Conservation (phyloP, 2,113 vertebrate genomes). For the Pseudopodoces humilis region DNA sequence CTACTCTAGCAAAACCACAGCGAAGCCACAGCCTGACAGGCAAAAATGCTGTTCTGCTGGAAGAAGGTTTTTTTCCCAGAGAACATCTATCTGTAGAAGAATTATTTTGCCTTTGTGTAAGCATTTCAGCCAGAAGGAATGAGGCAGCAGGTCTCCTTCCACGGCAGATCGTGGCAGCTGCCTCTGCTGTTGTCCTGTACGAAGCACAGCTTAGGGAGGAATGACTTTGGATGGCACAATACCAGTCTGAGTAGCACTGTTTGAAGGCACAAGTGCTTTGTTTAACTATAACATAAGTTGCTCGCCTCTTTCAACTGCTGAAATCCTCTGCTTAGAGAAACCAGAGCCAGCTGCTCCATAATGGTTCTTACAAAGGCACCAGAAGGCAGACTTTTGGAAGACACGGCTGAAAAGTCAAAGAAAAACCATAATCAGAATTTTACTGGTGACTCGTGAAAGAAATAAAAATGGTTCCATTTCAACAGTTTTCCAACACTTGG, state of each 20-base stretch:
- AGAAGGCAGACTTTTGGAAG: not conserved
- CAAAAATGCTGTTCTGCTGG: not conserved
- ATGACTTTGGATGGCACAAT: not conserved
- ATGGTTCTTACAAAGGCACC: not conserved
- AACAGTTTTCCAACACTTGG: not conserved
- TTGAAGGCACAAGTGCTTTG: not conserved
- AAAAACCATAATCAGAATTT: not conserved
- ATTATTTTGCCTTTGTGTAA: not conserved
- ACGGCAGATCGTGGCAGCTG: not conserved
- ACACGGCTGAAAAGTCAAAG: not conserved
- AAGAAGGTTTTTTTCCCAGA: not conserved
- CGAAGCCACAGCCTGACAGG: not conserved
- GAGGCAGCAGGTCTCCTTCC: not conserved
- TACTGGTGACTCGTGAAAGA: not conserved
- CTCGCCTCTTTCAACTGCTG: not conserved
- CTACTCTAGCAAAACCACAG: not conserved
- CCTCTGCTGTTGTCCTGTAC: not conserved
- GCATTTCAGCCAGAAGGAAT: not conserved
- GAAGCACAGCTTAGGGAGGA: not conserved
- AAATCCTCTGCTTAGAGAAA: not conserved
- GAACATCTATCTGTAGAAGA: not conserved
- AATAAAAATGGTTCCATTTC: not conserved
- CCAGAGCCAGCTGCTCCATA: fast-evolving
- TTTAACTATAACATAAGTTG: not conserved
- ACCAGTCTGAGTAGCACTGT: not conserved